phyloP scores from a whole-genome alignment of 2,888 invertebrate species.

The Apocheima hispidaria region DNA sequence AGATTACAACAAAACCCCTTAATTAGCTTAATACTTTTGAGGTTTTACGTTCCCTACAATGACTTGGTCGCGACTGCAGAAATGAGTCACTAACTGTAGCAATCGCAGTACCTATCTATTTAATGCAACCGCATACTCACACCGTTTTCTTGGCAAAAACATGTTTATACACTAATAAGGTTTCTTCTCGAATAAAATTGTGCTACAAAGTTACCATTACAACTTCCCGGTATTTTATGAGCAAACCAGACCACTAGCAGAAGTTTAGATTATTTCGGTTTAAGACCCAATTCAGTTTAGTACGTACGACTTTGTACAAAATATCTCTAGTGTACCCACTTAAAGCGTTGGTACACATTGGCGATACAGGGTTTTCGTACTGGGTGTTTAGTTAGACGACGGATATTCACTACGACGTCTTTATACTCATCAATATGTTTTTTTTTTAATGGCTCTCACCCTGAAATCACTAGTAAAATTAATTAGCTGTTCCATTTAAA shows the following conservation, averaged over 20 bases:
- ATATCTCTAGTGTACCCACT: not conserved
- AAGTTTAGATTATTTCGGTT: constrained; percentile 30
- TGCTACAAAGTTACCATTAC: constrained; percentile 23
- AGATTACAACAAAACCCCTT: too few species aligned
- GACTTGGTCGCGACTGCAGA: not conserved
- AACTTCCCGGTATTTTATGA: constrained; percentile 27
- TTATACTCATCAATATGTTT: too few species aligned
- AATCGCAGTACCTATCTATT: not conserved
- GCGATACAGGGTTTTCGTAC: too few species aligned
- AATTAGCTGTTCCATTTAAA: too few species aligned
- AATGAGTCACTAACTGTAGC: not conserved
- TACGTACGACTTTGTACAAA: constrained; percentile 21
- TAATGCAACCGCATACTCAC: not conserved
- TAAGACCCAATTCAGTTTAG: constrained; percentile 23
- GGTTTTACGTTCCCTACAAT: not conserved
- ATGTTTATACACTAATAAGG: constrained; percentile 3
- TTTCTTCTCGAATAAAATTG: constrained; percentile 7
- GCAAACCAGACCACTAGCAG: constrained; percentile 15
- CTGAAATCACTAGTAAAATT: too few species aligned
- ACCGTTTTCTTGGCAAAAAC: not conserved
- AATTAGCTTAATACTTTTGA: not conserved
- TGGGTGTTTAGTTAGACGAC: too few species aligned
- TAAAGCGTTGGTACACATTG: too few species aligned
- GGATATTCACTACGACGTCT: too few species aligned
- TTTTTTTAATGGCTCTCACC: too few species aligned